Evolutionary conservation across 1,140 invertebrate genomes (phyloP).

Genomic region (Drosophila gunungcola): DNA sequence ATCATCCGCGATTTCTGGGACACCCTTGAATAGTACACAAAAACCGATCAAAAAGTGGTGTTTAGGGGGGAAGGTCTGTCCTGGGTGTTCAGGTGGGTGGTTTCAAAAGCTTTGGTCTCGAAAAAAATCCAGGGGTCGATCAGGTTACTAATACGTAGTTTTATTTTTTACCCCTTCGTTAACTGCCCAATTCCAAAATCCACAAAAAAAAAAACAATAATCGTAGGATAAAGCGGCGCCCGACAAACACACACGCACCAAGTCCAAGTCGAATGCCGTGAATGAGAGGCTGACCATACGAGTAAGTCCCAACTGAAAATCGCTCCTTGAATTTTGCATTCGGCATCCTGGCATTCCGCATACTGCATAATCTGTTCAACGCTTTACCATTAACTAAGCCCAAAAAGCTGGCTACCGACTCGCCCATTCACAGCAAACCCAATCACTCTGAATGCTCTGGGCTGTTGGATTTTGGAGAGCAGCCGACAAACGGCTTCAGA

Average conservation of each 20-base stretch:
- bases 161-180: conserved; percentile 31
- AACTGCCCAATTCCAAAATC: neutral
- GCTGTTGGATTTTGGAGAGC: conserved; percentile 9
- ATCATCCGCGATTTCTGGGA: neutral
- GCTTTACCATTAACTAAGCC: conserved; percentile 50
- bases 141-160: conserved; percentile 32
- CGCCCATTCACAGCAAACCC: conserved; percentile 19
- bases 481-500: conserved; percentile 27
- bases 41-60: conserved; percentile 12
- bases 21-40: conserved; percentile 11
- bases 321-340: conserved; percentile 15
- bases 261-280: conserved; percentile 61
- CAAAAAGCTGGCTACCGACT: neutral
- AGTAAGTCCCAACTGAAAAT: conserved; percentile 53
- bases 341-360: conserved; percentile 39
- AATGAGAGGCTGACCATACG: conserved; percentile 65
- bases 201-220: neutral
- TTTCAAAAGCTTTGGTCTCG: neutral
- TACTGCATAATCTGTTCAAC: conserved; percentile 40
- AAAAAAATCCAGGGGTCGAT: neutral
- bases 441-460: conserved; percentile 26
- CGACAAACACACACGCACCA: conserved; percentile 42
- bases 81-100: neutral
- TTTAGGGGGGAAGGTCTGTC: neutral
- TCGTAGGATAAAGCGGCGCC: conserved; percentile 53